phyloP scores from a whole-genome alignment of 2,888 invertebrate species.

The Yponomeuta cagnagella region DNA sequence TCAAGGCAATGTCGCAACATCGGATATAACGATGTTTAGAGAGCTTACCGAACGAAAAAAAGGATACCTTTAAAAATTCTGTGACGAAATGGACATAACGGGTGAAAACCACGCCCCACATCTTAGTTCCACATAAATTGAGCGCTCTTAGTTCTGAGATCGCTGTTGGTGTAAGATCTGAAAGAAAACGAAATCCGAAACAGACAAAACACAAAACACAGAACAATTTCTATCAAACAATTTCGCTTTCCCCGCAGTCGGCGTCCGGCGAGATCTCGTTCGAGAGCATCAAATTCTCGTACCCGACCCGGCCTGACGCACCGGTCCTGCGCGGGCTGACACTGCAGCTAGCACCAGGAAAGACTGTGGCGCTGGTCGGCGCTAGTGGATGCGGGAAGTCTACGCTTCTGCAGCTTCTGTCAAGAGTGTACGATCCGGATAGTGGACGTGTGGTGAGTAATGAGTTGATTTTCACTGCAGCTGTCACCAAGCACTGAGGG shows the following conservation, averaged over 20 bases:
- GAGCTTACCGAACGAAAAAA: too few relatives aligned
- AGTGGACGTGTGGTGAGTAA: slow-evolving; percentile 66
- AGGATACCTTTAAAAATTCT: too few relatives aligned
- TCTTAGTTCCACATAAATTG: too few relatives aligned
- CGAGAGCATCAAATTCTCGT: slow-evolving; percentile 81
- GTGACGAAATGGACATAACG: too few relatives aligned
- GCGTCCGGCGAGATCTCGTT: slow-evolving; percentile 80
- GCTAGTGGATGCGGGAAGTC: slow-evolving; percentile 88
- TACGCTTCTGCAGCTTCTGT: slow-evolving; percentile 84
- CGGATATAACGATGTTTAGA: too few relatives aligned
- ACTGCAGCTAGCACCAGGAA: slow-evolving; percentile 77
- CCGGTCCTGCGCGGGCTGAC: slow-evolving; percentile 80
- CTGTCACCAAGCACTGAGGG: neutral
- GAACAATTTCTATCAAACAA: neutral
- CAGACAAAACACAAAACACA: too few relatives aligned
- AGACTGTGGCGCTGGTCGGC: slow-evolving; percentile 83
- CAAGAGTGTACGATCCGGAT: slow-evolving; percentile 85
- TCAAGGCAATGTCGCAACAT: too few relatives aligned
- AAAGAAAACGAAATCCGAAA: too few relatives aligned
- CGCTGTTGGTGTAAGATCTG: too few relatives aligned
- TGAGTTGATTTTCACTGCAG: too few relatives aligned
- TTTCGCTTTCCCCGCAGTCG: slow-evolving; percentile 41
- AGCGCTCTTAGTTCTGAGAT: too few relatives aligned
- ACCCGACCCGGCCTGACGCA: slow-evolving; percentile 83
- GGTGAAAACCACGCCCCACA: too few relatives aligned